phyloP scores from a whole-genome alignment of 1,140 invertebrate genomes.

The Papilio aristodemus region DNA sequence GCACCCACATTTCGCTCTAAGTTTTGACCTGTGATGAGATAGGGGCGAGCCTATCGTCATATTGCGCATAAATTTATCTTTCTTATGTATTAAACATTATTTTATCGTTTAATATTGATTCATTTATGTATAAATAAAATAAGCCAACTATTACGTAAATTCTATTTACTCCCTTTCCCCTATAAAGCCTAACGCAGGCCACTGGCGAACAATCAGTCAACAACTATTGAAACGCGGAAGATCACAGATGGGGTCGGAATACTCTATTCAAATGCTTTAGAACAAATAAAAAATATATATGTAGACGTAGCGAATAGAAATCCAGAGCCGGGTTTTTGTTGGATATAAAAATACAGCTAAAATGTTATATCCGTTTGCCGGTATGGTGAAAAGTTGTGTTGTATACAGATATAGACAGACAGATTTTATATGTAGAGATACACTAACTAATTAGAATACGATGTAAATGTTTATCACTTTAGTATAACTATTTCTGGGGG shows the following conservation, averaged over 20 bases:
- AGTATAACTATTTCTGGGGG: too few species aligned
- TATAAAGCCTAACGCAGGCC: background rate
- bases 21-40: too few species aligned
- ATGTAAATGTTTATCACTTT: too few species aligned
- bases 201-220: slow-evolving; percentile 25
- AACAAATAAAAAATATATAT: slow-evolving; percentile 22
- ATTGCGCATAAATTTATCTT: too few species aligned
- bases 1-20: too few species aligned
- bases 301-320: background rate
- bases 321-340: slow-evolving; percentile 13
- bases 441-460: too few species aligned
- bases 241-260: slow-evolving; percentile 25
- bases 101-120: too few species aligned
- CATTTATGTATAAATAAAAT: too few species aligned
- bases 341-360: background rate
- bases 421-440: too few species aligned
- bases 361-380: background rate
- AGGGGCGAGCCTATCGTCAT: too few species aligned
- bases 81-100: too few species aligned
- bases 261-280: slow-evolving; percentile 23
- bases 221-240: slow-evolving; percentile 25
- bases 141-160: background rate
- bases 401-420: background rate
- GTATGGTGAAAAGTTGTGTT: background rate
- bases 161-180: background rate